Evolutionary conservation across 2,113 vertebrate species (phyloP).

Genomic region (Catagonus wagneri): DNA sequence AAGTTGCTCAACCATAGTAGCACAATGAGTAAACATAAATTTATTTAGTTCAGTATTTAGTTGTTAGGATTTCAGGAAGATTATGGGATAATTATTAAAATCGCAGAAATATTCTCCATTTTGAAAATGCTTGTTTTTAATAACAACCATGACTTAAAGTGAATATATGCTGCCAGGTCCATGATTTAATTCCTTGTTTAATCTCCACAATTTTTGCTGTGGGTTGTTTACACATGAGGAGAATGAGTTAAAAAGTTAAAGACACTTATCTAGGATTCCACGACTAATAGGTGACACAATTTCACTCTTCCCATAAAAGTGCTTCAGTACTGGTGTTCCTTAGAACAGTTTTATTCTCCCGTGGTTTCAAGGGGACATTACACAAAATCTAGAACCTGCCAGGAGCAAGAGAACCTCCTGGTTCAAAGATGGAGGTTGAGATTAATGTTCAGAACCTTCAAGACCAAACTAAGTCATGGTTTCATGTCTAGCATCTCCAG

Average conservation of each 20-base stretch:
- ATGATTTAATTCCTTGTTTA: not conserved
- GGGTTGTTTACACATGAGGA: not conserved
- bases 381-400: not conserved
- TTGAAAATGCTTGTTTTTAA: conserved; percentile 21
- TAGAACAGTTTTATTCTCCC: not conserved
- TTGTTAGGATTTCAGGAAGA: not conserved
- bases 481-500: not conserved
- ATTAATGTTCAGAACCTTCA: not conserved
- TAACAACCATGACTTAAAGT: not conserved
- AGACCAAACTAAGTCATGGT: not conserved
- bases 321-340: not conserved
- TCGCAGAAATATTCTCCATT: not conserved
- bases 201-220: not conserved
- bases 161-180: not conserved
- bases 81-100: not conserved
- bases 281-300: not conserved
- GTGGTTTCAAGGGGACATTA: not conserved
- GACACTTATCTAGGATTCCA: not conserved
- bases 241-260: not conserved
- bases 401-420: not conserved
- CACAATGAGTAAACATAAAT: not conserved
- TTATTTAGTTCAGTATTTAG: not conserved
- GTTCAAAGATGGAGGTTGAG: not conserved
- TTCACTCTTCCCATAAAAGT: not conserved
- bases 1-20: not conserved